Evolutionary conservation across 2,888 invertebrate genomes (phyloP).

Genomic region (Dermolepida albohirtum): DNA sequence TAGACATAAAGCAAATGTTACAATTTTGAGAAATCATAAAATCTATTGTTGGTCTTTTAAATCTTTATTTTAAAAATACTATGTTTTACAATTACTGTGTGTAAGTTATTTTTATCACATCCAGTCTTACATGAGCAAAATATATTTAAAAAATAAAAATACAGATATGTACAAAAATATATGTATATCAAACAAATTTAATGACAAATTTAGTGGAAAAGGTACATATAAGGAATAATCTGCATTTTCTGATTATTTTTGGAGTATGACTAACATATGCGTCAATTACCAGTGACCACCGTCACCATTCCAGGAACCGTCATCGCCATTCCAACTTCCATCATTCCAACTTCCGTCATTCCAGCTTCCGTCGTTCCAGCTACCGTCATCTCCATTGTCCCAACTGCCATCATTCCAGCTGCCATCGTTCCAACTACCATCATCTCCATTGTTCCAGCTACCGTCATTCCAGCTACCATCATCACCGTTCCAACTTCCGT

Average conservation of each 20-base stretch:
- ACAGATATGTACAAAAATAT: not conserved
- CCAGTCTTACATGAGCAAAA: slow-evolving; percentile 36
- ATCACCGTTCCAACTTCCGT: slow-evolving; percentile 39
- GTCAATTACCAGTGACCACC: slow-evolving; percentile 36
- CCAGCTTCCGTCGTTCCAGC: slow-evolving; percentile 29
- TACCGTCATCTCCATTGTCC: slow-evolving; percentile 33
- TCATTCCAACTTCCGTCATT: slow-evolving; percentile 30
- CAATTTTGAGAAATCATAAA: not conserved
- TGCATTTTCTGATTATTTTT: not conserved
- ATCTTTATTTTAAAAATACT: slow-evolving; percentile 13
- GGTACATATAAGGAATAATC: too few relatives aligned
- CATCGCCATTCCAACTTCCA: slow-evolving; percentile 29
- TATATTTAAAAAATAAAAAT: not conserved
- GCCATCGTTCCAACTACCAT: slow-evolving; percentile 36
- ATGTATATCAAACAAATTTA: not conserved
- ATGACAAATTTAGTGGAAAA: too few relatives aligned
- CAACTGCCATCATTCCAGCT: slow-evolving; percentile 10
- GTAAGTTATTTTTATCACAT: slow-evolving; percentile 31
- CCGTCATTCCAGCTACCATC: slow-evolving; percentile 39
- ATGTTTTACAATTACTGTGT: slow-evolving; percentile 15
- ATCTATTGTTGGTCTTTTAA: not conserved
- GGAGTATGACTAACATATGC: too few relatives aligned
- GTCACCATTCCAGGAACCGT: slow-evolving; percentile 23
- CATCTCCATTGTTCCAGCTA: slow-evolving; percentile 34
- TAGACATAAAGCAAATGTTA: too few relatives aligned